Base-by-base conservation (phyloP, 2,113 vertebrate species). In the Labeo catla region DNA sequence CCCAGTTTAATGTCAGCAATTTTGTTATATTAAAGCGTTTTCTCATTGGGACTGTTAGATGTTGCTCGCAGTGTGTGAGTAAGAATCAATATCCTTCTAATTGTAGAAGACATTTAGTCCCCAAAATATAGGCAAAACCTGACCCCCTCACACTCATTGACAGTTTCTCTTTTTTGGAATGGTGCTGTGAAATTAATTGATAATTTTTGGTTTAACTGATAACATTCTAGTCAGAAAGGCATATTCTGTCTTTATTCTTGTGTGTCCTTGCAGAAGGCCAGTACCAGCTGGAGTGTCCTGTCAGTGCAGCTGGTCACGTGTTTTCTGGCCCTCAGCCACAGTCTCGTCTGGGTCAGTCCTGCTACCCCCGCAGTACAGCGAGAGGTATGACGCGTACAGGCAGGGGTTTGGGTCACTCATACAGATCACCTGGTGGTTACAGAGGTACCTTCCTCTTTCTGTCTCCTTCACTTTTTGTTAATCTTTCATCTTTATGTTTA, bases 381-480 rank as follows among this genome's bases (percentile, higher is more conserved):
- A 94, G 96, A 96, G 97, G 97, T 91, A 95, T 95, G 92, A 65
- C 94, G 86, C 95, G 94, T 89, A 95, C 95, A 74, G 94, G 95
- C 90, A 96, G 96, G 89, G 94, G 95, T 4, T 89, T 95, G 88
- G 86, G 87, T 79, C 96, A 94, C 90, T 93, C 92, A 0, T 95
- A 94, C 87, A 95, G 95, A 76, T 96, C 95, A 86, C 93, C 95
- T 88, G 94, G 96, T 88, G 94, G 95, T 39, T 95, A 95, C 89
- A 95, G 95, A 97, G 96, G 96, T 97, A 95, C 88, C 84, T 88
- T 81, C 47, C 79, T 86, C 61, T 54, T 78, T 15, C 9, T 50
- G 19, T 86, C 59, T 52, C 12, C 47, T 28, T 43, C 19, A 36
- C 36, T 6, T 10, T 36, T 3, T 43, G 8, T 72, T 72, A 21